Percentiles rank a stretch among this genome's conserved stretches.
phyloP scores from a whole-genome alignment of 2,797 vertebrate genomes.

The Hapalemur alaotrensis region DNA sequence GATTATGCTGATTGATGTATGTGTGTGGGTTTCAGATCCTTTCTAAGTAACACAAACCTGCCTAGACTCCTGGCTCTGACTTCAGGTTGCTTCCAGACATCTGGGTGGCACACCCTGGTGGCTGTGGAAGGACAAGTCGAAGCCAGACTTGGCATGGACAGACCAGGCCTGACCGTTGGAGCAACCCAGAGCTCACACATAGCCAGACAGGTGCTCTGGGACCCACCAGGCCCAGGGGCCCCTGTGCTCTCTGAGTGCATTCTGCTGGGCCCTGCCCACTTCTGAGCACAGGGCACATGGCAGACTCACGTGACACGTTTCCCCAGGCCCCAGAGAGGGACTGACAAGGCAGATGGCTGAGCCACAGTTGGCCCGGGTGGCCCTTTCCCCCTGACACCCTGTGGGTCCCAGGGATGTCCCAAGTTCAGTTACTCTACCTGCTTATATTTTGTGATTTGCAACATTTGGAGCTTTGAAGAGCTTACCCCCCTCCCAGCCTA shows the following conservation, averaged over 20 bases:
- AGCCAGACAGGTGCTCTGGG: neutral
- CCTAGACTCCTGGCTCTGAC: neutral
- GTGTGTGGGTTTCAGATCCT: neutral
- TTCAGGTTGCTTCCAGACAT: neutral
- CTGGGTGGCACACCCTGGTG: neutral
- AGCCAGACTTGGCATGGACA: neutral
- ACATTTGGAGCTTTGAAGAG: neutral
- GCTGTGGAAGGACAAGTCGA: neutral
- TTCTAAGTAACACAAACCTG: conserved; percentile 47
- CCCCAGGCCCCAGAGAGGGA: neutral
- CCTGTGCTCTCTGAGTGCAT: neutral
- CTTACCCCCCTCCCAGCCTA: accelerated
- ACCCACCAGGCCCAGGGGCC: neutral
- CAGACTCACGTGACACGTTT: neutral
- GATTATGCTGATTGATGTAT: conserved; percentile 21
- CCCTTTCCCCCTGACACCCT: neutral
- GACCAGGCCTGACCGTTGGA: neutral
- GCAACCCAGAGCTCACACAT: accelerated
- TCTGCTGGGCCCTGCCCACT: neutral
- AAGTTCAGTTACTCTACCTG: neutral
- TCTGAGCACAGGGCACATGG: neutral
- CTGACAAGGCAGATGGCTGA: neutral
- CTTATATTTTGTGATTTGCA: neutral
- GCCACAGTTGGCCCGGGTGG: neutral
- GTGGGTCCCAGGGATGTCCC: neutral